These are phyloP conservation scores for Anastrepha ludens DNA, from an alignment of 1,140 invertebrate species.

Conservation along the genomic window DNA sequence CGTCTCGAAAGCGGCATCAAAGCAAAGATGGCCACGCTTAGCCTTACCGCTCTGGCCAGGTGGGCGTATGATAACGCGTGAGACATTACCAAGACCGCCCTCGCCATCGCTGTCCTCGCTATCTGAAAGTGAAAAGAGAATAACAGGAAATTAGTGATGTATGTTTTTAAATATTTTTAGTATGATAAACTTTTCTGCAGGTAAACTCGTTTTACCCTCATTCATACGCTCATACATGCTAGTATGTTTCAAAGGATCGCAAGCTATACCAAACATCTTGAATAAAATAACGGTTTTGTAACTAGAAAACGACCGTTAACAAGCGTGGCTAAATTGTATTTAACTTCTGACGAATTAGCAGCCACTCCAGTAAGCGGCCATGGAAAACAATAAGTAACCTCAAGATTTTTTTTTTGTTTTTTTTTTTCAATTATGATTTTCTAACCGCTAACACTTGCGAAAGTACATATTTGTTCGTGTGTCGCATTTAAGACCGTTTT, in stretches of 20 bases:
- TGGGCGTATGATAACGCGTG: constrained; percentile 92
- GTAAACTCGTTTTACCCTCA: constrained; percentile 72
- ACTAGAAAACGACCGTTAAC: constrained; percentile 15
- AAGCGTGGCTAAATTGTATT: not conserved
- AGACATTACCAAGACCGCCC: constrained; percentile 95
- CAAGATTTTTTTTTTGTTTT: constrained; percentile 23
- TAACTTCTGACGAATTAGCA: not conserved
- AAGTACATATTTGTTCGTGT: not conserved
- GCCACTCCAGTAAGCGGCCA: constrained; percentile 26
- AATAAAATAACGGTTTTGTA: constrained; percentile 53
- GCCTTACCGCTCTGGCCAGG: constrained; percentile 93
- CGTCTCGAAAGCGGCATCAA: constrained; percentile 98
- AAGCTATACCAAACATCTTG: constrained; percentile 70
- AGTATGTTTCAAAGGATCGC: constrained; percentile 80
- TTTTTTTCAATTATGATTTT: constrained; percentile 38
- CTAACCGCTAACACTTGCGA: not conserved
- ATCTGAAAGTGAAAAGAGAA: constrained; percentile 77
- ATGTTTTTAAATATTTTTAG: not conserved
- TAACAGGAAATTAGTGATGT: constrained; percentile 1
- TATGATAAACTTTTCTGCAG: not conserved
- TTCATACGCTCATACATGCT: constrained; percentile 79
- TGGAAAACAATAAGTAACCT: constrained; percentile 35
- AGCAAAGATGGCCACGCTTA: constrained; percentile 91
- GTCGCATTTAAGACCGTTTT: not conserved
- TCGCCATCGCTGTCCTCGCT: constrained; percentile 97